Evolutionary conservation across 2,113 vertebrate species (phyloP).

Genomic region (Lasiurus borealis): DNA sequence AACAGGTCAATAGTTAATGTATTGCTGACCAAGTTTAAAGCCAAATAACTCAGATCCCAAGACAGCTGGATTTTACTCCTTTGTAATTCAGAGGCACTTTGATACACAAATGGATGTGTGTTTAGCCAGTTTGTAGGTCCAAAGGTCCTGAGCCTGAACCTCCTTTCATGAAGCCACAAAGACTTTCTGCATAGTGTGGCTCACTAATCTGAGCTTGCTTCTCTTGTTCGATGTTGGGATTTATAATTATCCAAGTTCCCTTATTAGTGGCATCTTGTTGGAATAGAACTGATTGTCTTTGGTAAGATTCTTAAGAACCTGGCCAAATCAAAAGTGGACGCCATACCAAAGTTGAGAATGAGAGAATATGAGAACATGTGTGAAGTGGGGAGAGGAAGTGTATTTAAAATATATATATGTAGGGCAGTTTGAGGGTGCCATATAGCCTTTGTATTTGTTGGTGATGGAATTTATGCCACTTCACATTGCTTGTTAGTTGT

Average conservation of each 20-base stretch:
- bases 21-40: slow-evolving; percentile 61
- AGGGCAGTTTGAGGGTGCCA: not conserved
- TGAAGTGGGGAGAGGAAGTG: accelerated
- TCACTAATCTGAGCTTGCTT: not conserved
- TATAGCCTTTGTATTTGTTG: not conserved
- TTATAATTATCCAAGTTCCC: not conserved
- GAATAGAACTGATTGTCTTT: not conserved
- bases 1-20: slow-evolving; percentile 64
- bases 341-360: not conserved
- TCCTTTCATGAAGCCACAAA: not conserved
- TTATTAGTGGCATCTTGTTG: not conserved
- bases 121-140: slow-evolving; percentile 1
- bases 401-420: not conserved
- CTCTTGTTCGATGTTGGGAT: not conserved
- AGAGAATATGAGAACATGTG: not conserved
- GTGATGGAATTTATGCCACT: not conserved
- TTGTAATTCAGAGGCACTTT: slow-evolving; percentile 48
- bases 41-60: slow-evolving; percentile 59
- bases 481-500: not conserved
- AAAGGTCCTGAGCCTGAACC: not conserved
- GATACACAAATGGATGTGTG: slow-evolving; percentile 29
- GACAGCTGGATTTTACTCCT: slow-evolving; percentile 53
- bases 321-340: not conserved
- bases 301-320: not conserved
- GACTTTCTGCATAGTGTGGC: not conserved